Base-by-base conservation (phyloP, 2,888 invertebrate genomes). In the Platycnemis pennipes region DNA sequence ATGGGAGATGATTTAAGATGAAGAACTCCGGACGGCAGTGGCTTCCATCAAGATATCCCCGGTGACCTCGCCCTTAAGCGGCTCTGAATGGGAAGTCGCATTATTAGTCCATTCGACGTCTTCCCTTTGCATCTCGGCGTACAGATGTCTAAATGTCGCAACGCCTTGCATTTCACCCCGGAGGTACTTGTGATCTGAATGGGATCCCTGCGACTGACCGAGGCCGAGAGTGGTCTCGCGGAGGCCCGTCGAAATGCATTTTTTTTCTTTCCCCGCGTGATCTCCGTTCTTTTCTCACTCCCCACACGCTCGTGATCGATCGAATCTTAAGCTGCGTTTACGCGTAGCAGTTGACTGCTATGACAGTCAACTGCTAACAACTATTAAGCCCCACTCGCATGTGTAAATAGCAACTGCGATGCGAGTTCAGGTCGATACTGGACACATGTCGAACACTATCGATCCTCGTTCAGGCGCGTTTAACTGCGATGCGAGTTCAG, bases 41-140 rank as follows among this genome's bases (percentile, higher is more conserved):
- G 46, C 87, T 87, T 87, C 44, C 87, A 87, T 87, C 46, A 46
- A 87, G 87, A 87, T 87, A 87, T 45, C 87, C 87, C 46, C 46
- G 87, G 87, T 45, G 87, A 87, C n/a, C 45, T n/a, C n/a, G 44
- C 44, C 46, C 87, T 45, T 87, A 87, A 87, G 45, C 87, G 87
- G 46, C 44, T 44, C 87, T 87, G 87, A 87, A 87, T 87, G 87
- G 44, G 45, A 87, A 87, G n/a, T 87, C 46, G n/a, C 45, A 87
- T n/a, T n/a, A 16, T 45, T 22, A 45, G 46, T 7, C 45, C 19
- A 22, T 87, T 87, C 87, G 46, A 45, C 44, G n/a, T 42, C n/a
- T n/a, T n/a, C 42, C 44, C 86, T 42, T 44, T 1, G 44, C 46
- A 11, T 87, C 45, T 13, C 45, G n/a, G 46, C 87, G 26, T 46